phyloP scores from a whole-genome alignment of 2,888 invertebrate genomes.

The Drosophila nigricruria region DNA sequence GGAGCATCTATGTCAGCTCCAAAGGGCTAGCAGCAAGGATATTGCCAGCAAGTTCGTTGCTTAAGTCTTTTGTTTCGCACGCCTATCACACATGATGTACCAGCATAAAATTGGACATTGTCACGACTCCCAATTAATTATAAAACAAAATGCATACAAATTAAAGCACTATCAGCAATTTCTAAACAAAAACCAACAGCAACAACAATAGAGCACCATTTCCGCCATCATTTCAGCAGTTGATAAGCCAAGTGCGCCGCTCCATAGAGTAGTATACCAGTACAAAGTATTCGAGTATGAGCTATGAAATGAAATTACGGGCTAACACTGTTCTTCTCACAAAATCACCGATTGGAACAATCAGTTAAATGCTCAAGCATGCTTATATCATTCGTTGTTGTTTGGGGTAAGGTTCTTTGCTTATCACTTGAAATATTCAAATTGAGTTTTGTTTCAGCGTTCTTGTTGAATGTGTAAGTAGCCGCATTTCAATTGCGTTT shows the following conservation, averaged over 20 bases:
- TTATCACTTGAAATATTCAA: slow-evolving; percentile 65
- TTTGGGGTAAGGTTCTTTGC: slow-evolving; percentile 33
- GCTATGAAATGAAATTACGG: slow-evolving; percentile 54
- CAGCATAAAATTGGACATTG: slow-evolving; percentile 57
- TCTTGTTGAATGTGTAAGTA: slow-evolving; percentile 65
- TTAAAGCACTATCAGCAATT: slow-evolving; percentile 54
- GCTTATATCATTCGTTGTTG: slow-evolving; percentile 39
- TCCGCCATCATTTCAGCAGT: slow-evolving; percentile 78
- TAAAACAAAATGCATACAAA: slow-evolving; percentile 60
- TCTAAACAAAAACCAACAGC: slow-evolving; percentile 32
- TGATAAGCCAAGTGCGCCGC: slow-evolving; percentile 65
- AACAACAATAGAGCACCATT: slow-evolving; percentile 69
- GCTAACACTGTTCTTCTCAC: slow-evolving; percentile 64
- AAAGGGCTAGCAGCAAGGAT: slow-evolving; percentile 27
- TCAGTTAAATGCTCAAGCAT: slow-evolving; percentile 72
- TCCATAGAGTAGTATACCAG: slow-evolving; percentile 18
- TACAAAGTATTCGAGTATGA: slow-evolving; percentile 18
- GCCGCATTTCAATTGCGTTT: slow-evolving; percentile 69
- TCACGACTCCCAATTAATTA: slow-evolving; percentile 65
- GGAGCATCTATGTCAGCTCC: neutral
- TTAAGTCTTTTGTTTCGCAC: slow-evolving; percentile 71
- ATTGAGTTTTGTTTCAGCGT: slow-evolving; percentile 47
- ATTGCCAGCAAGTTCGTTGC: slow-evolving; percentile 60
- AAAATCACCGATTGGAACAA: slow-evolving; percentile 80
- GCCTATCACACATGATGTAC: slow-evolving; percentile 42